A percentile compares a stretch with the other conserved stretches of the same genome.
Evolutionary conservation across 2,888 invertebrate genomes (phyloP).

Genomic region (Morpho helenor): DNA sequence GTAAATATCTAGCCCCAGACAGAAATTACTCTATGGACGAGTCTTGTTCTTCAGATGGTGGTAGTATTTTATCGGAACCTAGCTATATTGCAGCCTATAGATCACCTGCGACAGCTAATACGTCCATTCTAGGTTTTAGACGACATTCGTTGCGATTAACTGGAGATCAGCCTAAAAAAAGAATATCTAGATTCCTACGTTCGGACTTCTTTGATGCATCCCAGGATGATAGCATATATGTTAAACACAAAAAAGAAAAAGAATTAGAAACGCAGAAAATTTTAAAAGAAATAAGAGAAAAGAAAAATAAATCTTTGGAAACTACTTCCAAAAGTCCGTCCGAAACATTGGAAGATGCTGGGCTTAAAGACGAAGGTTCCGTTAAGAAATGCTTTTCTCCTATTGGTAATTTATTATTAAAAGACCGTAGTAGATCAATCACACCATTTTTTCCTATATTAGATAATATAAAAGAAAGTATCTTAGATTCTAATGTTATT

Average conservation of each 20-base stretch:
- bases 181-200: conserved; percentile 86
- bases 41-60: conserved; percentile 48
- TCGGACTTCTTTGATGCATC: conserved; percentile 88
- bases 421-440: conserved; percentile 67
- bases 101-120: conserved; percentile 30
- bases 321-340: conserved; percentile 43
- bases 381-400: conserved; percentile 62
- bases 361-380: conserved; percentile 43
- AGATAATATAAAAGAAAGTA: conserved; percentile 69
- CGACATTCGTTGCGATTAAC: conserved; percentile 52
- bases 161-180: conserved; percentile 72
- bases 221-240: conserved; percentile 82
- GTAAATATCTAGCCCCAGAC: conserved; percentile 76
- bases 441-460: conserved; percentile 75
- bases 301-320: conserved; percentile 66
- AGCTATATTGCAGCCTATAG: conserved; percentile 65
- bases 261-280: conserved; percentile 84
- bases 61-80: conserved; percentile 53
- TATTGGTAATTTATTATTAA: conserved; percentile 44
- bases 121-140: conserved; percentile 35
- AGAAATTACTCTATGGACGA: conserved; percentile 56
- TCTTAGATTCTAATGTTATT: conserved; percentile 41
- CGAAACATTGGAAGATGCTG: conserved; percentile 36
- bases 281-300: conserved; percentile 83
- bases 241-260: conserved; percentile 80